Percentiles rank a stretch among this genome's conserved stretches.
These are phyloP conservation scores for Drosophila nannoptera DNA, from an alignment of 1,140 invertebrate species.

Conservation along the genomic window DNA sequence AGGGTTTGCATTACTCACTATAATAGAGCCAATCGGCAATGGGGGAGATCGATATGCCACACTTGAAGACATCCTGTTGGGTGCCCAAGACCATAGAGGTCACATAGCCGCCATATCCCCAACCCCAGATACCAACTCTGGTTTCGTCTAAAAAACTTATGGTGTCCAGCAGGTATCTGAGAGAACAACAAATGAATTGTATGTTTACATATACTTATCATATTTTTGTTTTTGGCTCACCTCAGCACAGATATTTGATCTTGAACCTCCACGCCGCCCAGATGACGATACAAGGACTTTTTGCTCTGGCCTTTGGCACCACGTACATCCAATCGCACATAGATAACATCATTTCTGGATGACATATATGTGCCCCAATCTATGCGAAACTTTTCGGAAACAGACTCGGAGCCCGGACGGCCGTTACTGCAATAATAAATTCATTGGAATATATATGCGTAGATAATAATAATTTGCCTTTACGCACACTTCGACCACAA, in stretches of 20 bases:
- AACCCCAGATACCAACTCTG: conserved; percentile 95
- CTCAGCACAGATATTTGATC: conserved; percentile 92
- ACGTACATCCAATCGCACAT: conserved; percentile 91
- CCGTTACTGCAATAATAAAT: conserved; percentile 85
- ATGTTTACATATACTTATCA: not conserved
- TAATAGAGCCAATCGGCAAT: conserved; percentile 97
- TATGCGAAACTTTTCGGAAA: conserved; percentile 90
- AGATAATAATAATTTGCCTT: not conserved
- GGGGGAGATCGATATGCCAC: conserved; percentile 94
- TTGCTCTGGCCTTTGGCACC: conserved; percentile 91
- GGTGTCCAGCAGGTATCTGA: conserved; percentile 88
- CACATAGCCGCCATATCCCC: conserved; percentile 97
- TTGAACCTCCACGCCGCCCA: conserved; percentile 92
- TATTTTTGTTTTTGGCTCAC: conserved; percentile 76
- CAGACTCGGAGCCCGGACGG: conserved; percentile 91
- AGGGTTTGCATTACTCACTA: conserved; percentile 83
- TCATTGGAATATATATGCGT: not conserved
- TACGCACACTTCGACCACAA: conserved; percentile 89
- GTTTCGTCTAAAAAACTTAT: conserved; percentile 91
- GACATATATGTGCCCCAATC: conserved; percentile 97
- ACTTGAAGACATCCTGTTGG: conserved; percentile 92
- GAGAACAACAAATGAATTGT: conserved; percentile 62
- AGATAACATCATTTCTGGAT: conserved; percentile 93
- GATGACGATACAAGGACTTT: conserved; percentile 86
- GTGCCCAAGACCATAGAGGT: conserved; percentile 92